Percentiles rank a stretch among this genome's conserved stretches.
Conservation (phyloP, 1,140 invertebrate species). For the Odontomachus brunneus region DNA sequence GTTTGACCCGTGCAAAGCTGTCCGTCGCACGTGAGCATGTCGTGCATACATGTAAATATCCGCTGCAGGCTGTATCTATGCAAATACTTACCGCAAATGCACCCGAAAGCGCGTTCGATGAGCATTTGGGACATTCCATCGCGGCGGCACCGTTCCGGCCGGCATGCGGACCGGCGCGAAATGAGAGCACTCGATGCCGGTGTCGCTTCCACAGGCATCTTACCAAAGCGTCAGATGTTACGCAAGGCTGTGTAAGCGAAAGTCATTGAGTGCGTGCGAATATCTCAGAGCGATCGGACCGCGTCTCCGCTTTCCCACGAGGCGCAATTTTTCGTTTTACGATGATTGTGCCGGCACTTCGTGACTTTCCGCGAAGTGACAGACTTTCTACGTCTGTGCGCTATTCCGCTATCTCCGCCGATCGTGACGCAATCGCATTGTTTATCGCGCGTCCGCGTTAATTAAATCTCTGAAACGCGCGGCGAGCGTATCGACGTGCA, state of each 20-base stretch:
- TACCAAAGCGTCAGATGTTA: constrained; percentile 34
- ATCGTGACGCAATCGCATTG: constrained; percentile 39
- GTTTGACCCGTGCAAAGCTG: neutral
- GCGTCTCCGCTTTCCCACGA: constrained; percentile 57
- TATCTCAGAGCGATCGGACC: constrained; percentile 51
- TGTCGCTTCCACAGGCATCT: neutral
- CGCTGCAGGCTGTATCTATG: neutral
- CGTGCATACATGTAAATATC: neutral
- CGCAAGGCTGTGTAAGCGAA: constrained; percentile 45
- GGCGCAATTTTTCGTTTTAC: constrained; percentile 57
- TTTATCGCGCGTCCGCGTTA: neutral
- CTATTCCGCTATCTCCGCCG: neutral
- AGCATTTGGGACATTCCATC: neutral
- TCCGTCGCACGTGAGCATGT: constrained; percentile 14
- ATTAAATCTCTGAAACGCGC: constrained; percentile 42
- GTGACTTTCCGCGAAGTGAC: constrained; percentile 51
- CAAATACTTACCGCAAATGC: constrained; percentile 14
- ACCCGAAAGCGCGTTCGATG: neutral
- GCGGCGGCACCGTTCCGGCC: neutral
- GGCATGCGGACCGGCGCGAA: neutral
- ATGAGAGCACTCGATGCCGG: constrained; percentile 19
- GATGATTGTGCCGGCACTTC: constrained; percentile 45
- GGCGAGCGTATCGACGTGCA: neutral
- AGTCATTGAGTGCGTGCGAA: constrained; percentile 59
- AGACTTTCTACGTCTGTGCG: constrained; percentile 35